These are phyloP conservation scores for Trematomus bernacchii DNA, from an alignment of 2,797 vertebrate species.

Conservation along the genomic window DNA sequence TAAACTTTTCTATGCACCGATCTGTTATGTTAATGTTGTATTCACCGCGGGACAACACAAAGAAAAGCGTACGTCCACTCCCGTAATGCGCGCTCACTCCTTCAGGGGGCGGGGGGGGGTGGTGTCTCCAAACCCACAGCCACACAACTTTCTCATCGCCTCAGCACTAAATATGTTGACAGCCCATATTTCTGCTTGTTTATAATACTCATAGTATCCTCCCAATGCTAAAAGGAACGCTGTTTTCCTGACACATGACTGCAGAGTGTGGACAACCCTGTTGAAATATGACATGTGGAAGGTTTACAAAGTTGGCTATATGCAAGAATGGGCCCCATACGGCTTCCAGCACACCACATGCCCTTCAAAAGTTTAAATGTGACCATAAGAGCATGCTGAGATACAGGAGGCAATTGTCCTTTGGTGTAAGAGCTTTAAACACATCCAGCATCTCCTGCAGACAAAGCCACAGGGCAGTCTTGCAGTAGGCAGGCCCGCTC, in stretches of 20 bases:
- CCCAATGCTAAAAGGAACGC: background rate
- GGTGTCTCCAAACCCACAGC: slow-evolving; percentile 20
- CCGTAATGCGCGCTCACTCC: slow-evolving; percentile 35
- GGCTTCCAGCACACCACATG: slow-evolving; percentile 9
- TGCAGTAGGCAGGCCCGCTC: slow-evolving; percentile 19
- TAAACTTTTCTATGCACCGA: background rate
- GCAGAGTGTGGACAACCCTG: slow-evolving; percentile 12
- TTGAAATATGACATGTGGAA: slow-evolving; percentile 31
- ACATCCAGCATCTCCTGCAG: slow-evolving; percentile 48
- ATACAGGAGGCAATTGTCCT: background rate
- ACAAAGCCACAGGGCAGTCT: slow-evolving; percentile 43
- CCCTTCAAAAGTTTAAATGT: slow-evolving; percentile 33
- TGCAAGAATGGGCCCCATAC: slow-evolving; percentile 13
- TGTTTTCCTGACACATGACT: background rate
- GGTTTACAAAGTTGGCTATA: slow-evolving; percentile 12
- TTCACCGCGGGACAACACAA: slow-evolving; percentile 38
- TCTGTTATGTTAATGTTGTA: slow-evolving; percentile 11
- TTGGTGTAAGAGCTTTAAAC: slow-evolving; percentile 20
- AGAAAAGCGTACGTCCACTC: slow-evolving; percentile 36
- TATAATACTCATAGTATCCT: background rate
- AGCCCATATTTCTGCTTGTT: background rate
- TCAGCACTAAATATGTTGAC: slow-evolving; percentile 5
- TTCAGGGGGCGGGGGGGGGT: slow-evolving; percentile 18
- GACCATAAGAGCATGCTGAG: slow-evolving; percentile 10
- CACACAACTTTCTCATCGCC: slow-evolving; percentile 32